Evolutionary conservation across 2,113 vertebrate species (phyloP), one percentile per base, ranked within the genome.

Genomic region (Perognathus longimembris): DNA sequence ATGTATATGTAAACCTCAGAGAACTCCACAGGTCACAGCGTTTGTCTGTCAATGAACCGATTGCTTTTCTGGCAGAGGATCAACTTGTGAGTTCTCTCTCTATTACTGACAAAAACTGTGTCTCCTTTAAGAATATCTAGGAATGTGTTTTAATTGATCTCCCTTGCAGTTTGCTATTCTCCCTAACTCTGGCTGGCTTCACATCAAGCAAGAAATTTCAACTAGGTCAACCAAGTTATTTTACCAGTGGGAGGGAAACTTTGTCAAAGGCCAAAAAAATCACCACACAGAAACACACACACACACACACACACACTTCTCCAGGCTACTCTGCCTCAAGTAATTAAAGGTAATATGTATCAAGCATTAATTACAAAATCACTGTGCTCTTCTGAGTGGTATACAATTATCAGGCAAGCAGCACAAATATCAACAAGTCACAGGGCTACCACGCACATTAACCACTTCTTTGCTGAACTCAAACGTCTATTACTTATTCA

Each of bases 331-430:
- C 67, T 93, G 92, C 50, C 59, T 76, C 79, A 36, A 75, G 50
- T 67, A 95, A 92, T 96, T 92, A 96, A 93, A 93, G 64, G 75
- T 93, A 85, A 92, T 89, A 42, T 63, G 50, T 64, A 93, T 87
- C 59, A 89, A 63, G 89, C 2, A 3, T 93, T 95, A 91, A 95
- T 96, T 96, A 92, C 63, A 87, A 87, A 93, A 92, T 93, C 36
- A 75, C 77, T 76, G 78, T 85, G 86, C 80, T 89, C 83, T 86
- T 93, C 79, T 26, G 70, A 69, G 38, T 63, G 10, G 14, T 89
- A 59, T 81, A 70, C 80, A 95, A 76, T 96, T 92, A 93, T 66
- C 91, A 93, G 34, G 63, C 38, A 92, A 90, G 80, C 94, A 93
- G 80, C 83, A 94, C 90, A 95, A 93, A 96, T 87, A 71, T 2